phyloP scores from a whole-genome alignment of 1,140 invertebrate species.

The Zaprionus capensis region DNA sequence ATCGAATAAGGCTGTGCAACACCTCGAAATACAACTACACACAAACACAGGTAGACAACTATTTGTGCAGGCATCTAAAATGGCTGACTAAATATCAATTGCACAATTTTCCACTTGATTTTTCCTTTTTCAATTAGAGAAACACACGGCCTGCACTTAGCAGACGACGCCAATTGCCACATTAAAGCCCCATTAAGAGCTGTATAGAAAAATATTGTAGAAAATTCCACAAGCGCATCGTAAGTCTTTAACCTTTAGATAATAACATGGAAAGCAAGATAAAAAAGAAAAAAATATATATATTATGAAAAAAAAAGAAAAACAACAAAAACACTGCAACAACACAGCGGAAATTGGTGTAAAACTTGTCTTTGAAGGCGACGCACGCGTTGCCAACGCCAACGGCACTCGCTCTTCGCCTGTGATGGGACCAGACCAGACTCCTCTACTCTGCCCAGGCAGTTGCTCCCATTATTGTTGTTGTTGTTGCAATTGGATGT shows the following conservation, averaged over 20 bases:
- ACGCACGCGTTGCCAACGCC: conserved; percentile 42
- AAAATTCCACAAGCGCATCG: conserved; percentile 62
- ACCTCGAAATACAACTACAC: conserved; percentile 25
- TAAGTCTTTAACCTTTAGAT: conserved; percentile 74
- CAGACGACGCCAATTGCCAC: conserved; percentile 68
- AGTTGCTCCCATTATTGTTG: conserved; percentile 48
- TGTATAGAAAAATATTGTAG: conserved; percentile 52
- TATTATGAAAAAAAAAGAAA: conserved; percentile 14
- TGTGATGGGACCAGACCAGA: conserved; percentile 22
- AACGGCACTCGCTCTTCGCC: conserved; percentile 43
- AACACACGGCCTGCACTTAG: conserved; percentile 45
- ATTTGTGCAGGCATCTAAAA: conserved; percentile 46
- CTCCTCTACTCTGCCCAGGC: conserved; percentile 14
- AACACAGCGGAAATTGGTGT: conserved; percentile 70
- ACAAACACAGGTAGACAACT: conserved; percentile 4
- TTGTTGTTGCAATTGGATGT: conserved; percentile 17
- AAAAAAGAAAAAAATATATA: conserved; percentile 20
- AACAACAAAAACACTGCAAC: background rate
- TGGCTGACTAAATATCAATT: conserved; percentile 46
- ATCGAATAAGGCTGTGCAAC: conserved; percentile 16
- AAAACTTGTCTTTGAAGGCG: conserved; percentile 70
- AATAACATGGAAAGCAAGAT: conserved; percentile 44
- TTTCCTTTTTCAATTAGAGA: conserved; percentile 74
- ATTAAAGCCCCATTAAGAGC: conserved; percentile 69
- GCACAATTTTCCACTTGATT: conserved; percentile 58